Percentiles rank a stretch among this genome's conserved stretches.
These are phyloP conservation scores for Hoplodrina blanda DNA, from an alignment of 2,888 invertebrate species.

Conservation along the genomic window DNA sequence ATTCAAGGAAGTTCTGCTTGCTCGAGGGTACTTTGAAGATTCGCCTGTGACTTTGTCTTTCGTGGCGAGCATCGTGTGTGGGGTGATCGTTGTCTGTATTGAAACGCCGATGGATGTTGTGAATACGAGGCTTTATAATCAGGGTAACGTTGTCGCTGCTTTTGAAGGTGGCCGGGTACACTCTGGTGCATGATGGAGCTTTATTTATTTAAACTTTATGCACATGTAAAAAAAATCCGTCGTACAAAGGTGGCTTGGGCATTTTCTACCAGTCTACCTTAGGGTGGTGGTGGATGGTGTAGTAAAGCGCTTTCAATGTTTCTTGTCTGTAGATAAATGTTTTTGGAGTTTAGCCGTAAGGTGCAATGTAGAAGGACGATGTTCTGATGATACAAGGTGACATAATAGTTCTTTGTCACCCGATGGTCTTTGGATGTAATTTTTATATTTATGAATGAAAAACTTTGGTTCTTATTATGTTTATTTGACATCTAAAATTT, in stretches of 20 bases:
- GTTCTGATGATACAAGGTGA: not conserved
- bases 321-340: not conserved
- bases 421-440: no score
- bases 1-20: slow-evolving; percentile 77
- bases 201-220: no score
- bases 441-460: no score
- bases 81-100: slow-evolving; percentile 93
- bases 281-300: no score
- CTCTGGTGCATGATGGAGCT: slow-evolving; percentile 33
- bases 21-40: slow-evolving; percentile 80
- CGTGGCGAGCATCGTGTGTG: slow-evolving; percentile 93
- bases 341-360: not conserved
- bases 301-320: slow-evolving; percentile 25
- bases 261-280: no score
- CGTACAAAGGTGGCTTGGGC: no score
- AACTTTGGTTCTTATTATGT: no score
- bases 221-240: no score
- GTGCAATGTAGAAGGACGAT: not conserved
- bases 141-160: slow-evolving; percentile 90
- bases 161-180: slow-evolving; percentile 25
- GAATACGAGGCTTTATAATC: slow-evolving; percentile 96
- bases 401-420: no score
- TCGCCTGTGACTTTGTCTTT: slow-evolving; percentile 92
- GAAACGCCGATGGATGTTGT: slow-evolving; percentile 97
- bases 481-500: no score